Base-by-base conservation (phyloP, 2,888 invertebrate genomes). In the Drosophila hamatofila region DNA sequence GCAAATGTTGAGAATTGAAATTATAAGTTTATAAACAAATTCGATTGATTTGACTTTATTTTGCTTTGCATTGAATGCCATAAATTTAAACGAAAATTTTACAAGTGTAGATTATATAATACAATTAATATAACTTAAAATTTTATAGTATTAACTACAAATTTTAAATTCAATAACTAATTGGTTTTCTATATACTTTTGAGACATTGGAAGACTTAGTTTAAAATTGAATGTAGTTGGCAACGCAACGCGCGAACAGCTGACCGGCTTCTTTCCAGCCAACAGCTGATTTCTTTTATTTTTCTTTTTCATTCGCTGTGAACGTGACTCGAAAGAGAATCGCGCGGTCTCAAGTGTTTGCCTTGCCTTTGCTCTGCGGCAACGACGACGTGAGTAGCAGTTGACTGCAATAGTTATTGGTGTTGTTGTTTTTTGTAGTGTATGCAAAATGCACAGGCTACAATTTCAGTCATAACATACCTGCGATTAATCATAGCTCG, bases 291-390 rank as follows among this genome's bases (percentile, higher is more conserved):
- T 79, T 65, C 1, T 30, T 33, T 55, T 46, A 58, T 1, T 30
- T 33, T 55, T 46, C 58, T 69, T 70, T 64, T 73, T 70, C 46
- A 83, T 33, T 49, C 60, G 44, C 57, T 46, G 65, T 59, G 78
- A 70, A 83, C 83, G 83, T 83, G 83, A 88, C 86, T 70, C 51
- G 87, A 81, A 79, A 75, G 71, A 76, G 69, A 83, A 74, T 67
- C 52, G 46, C 21, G 63, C 69, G 60, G 70, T 49, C n/a, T 12
- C 42, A 48, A 52, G 57, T 66, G 65, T 49, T 75, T 63, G 58
- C 12, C 23, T 75, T 63, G 58, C 12, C 23, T 63, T 44, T 41
- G 46, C 44, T 48, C 33, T 51, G 42, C 54, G 44, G 48, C 30
- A 41, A 25, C 56, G 52, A 49, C 49, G 21, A 88, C 84, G 84